Evolutionary conservation across 2,888 invertebrate genomes (phyloP), one percentile per base, ranked within the genome.

Genomic region (Ctenicera cuprea): DNA sequence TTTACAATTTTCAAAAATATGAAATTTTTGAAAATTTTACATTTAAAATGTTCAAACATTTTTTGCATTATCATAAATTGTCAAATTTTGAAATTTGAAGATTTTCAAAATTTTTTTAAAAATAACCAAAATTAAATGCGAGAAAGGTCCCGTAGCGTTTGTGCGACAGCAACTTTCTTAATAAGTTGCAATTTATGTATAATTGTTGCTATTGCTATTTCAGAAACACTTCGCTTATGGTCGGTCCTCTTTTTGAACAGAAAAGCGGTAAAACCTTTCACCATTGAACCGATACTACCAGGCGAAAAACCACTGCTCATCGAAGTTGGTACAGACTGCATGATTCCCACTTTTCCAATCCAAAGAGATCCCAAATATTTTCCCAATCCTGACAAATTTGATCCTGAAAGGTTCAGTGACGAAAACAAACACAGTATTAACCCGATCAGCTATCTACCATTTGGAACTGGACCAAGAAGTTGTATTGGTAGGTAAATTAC

Each of bases 361-460:
- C 48, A 50, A 9, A 33, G 26, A 3, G 45, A 64, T n/a, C 64
- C 64, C 9, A 1, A 81, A 91, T 5, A 90, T 77, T 91, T 89
- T 78, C 89, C 89, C 0, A 86, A 91, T 26, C 91, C 91, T 0
- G 81, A 88, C 0, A 84, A 86, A 59, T 90, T 90, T 77, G 86
- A 85, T 48, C 89, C 89, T 0, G 90, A 90, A 75, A 84, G 91
- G 66, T 91, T 91, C 79, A 86, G 88, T 77, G 86, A 87, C 0
- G 89, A 89, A 14, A 89, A 88, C 75, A 90, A 88, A 79, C 85
- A 86, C 16, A 85, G 88, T 5, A 86, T 89, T 57, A 86, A 88
- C 0, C 86, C 89, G 0, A 88, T 88, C 79, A 82, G 89, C 69
- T 90, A 87, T 78, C 74, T 90, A 54, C 88, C 90, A 0, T 90